Conservation (phyloP, 2,113 vertebrate genomes). For the Austrofundulus limnaeus region DNA sequence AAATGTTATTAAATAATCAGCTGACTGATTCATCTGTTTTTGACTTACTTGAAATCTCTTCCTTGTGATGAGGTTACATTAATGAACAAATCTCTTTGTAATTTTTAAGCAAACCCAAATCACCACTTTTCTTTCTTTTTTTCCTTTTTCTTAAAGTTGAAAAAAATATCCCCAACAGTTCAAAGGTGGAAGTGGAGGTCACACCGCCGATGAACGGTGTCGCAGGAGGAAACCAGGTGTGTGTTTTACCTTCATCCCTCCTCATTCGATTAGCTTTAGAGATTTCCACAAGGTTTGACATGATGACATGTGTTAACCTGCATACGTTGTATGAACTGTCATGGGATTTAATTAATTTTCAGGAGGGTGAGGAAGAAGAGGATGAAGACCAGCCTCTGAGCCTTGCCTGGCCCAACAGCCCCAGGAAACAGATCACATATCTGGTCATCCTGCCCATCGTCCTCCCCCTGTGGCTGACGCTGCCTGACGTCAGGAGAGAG, state of each 20-base stretch:
- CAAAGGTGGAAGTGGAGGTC: constrained; percentile 90
- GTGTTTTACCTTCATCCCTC: neutral
- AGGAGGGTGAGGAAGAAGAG: constrained; percentile 78
- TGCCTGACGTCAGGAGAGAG: constrained; percentile 93
- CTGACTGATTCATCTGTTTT: neutral
- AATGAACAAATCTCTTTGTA: neutral
- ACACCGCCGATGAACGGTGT: constrained; percentile 89
- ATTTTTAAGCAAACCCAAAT: no score
- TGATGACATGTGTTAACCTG: neutral
- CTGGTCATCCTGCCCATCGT: constrained; percentile 91
- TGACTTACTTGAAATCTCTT: neutral
- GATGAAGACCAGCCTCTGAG: constrained; percentile 92
- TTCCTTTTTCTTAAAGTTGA: constrained; percentile 54
- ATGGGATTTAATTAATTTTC: constrained; percentile 10
- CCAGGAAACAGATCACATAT: constrained; percentile 86
- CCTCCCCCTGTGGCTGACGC: constrained; percentile 89
- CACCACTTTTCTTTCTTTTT: neutral
- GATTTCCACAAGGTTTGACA: neutral
- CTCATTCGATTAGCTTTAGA: neutral
- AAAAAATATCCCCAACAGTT: constrained; percentile 84
- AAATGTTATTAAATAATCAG: no score
- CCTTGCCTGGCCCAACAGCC: constrained; percentile 89
- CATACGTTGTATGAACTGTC: neutral
- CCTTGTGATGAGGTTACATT: neutral
- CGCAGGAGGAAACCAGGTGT: constrained; percentile 76